These are phyloP conservation scores for Melanaphis sacchari DNA, from an alignment of 1,140 invertebrate genomes.

Conservation along the genomic window DNA sequence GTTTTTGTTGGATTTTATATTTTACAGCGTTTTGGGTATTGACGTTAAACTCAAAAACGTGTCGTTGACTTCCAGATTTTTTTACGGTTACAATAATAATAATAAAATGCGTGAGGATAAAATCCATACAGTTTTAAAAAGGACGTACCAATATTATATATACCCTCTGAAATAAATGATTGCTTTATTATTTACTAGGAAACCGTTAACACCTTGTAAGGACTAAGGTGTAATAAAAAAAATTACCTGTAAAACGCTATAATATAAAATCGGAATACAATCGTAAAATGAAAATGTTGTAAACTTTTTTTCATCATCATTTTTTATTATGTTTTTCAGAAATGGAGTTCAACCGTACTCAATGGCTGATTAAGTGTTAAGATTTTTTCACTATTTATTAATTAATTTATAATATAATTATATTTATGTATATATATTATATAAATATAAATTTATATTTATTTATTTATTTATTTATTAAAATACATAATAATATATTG, in stretches of 20 bases:
- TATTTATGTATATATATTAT: too few species aligned
- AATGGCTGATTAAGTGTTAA: slow-evolving; percentile 56
- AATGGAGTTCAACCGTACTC: slow-evolving; percentile 44
- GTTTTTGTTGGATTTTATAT: not conserved
- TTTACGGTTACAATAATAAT: not conserved
- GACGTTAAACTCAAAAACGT: not conserved
- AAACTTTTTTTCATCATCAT: not conserved
- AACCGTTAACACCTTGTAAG: not conserved
- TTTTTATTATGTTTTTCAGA: slow-evolving; percentile 41
- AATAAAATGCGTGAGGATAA: not conserved
- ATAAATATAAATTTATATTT: not conserved
- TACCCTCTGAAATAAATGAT: not conserved
- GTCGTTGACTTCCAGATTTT: not conserved
- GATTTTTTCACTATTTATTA: slow-evolving; percentile 45
- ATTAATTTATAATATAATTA: not conserved
- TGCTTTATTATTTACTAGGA: slow-evolving; percentile 23
- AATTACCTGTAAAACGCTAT: not conserved
- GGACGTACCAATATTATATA: too few species aligned
- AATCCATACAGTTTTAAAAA: not conserved
- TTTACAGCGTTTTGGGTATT: not conserved
- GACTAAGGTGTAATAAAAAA: slow-evolving; percentile 18
- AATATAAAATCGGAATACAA: not conserved
- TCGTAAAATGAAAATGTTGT: not conserved
- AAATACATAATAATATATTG: not conserved
- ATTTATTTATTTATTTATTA: slow-evolving; percentile 50